phyloP scores from a whole-genome alignment of 2,888 invertebrate genomes.

The Leptogaster cylindrica region DNA sequence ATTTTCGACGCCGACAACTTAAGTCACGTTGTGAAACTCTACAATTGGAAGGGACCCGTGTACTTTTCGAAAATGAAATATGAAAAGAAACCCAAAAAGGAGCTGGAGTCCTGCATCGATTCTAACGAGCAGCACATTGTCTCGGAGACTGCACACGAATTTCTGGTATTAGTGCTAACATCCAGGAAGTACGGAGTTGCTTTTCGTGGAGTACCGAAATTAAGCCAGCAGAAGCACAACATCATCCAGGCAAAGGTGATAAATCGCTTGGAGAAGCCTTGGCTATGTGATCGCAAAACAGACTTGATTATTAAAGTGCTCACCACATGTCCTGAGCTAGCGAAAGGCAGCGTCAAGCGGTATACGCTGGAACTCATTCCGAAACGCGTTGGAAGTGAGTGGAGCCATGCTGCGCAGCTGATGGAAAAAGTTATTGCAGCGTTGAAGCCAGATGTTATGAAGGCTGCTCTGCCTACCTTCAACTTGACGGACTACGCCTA shows the following conservation, averaged over 20 bases:
- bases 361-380: constrained; percentile 70
- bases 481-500: constrained; percentile 56
- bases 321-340: constrained; percentile 74
- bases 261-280: constrained; percentile 71
- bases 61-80: constrained; percentile 59
- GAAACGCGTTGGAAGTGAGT: constrained; percentile 47
- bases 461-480: constrained; percentile 54
- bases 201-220: constrained; percentile 72
- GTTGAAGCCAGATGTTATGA: constrained; percentile 53
- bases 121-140: constrained; percentile 65
- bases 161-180: constrained; percentile 77
- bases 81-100: constrained; percentile 55
- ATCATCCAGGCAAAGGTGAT: constrained; percentile 63
- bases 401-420: constrained; percentile 52
- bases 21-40: constrained; percentile 72
- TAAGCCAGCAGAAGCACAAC: constrained; percentile 57
- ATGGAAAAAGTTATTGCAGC: constrained; percentile 53
- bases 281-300: constrained; percentile 70
- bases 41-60: constrained; percentile 76
- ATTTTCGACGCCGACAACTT: constrained; percentile 73
- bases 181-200: constrained; percentile 79
- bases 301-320: constrained; percentile 71
- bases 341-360: constrained; percentile 67
- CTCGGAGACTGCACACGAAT: constrained; percentile 68
- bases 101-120: constrained; percentile 51